phyloP scores from a whole-genome alignment of 2,113 vertebrate species.

The Macaca nemestrina region DNA sequence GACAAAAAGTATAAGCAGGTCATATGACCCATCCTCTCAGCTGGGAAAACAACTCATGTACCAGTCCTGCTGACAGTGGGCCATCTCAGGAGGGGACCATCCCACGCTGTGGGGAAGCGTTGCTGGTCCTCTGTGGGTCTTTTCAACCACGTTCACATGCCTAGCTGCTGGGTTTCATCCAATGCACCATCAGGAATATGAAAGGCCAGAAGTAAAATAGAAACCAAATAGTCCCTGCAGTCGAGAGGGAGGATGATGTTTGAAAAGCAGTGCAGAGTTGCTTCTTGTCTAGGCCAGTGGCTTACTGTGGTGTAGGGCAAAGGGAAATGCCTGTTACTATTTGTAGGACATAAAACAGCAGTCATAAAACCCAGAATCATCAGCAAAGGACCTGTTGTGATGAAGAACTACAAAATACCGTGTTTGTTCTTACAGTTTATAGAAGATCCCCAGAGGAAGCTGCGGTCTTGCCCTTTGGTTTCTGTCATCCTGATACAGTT shows the following conservation, averaged over 20 bases:
- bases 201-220: conserved; percentile 50
- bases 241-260: conserved; percentile 23
- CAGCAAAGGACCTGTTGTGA: conserved; percentile 34
- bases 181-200: background rate
- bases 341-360: conserved; percentile 52
- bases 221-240: conserved; percentile 40
- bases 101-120: background rate
- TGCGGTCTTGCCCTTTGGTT: background rate
- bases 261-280: conserved; percentile 34
- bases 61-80: background rate
- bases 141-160: conserved; percentile 25
- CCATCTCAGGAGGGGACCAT: background rate
- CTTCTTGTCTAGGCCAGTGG: conserved; percentile 20
- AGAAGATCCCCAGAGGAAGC: background rate
- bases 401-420: conserved; percentile 44
- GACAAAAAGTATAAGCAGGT: conserved; percentile 49
- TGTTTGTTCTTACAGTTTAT: background rate
- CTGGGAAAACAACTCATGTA: conserved; percentile 7
- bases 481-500: background rate
- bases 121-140: background rate
- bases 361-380: conserved; percentile 42
- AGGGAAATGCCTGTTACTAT: conserved; percentile 44
- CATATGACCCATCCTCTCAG: conserved; percentile 16
- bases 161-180: conserved; percentile 16
- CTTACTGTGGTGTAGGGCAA: background rate